Base-by-base conservation (phyloP, 2,888 invertebrate genomes). In the Axea sp. region DNA sequence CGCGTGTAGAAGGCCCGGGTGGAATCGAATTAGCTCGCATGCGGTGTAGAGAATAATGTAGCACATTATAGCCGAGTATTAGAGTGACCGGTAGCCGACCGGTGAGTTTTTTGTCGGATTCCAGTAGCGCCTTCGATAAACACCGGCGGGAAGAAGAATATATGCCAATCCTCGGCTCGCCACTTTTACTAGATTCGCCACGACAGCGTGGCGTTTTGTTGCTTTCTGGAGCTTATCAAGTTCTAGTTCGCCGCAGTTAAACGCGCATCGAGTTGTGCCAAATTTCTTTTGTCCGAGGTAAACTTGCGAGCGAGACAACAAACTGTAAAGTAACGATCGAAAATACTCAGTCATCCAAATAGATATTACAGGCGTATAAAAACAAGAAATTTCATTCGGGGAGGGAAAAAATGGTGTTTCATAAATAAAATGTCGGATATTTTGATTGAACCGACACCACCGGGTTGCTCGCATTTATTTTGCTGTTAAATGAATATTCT, bases 91-190 rank as follows among this genome's bases (percentile, higher is more conserved):
- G 84, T 83, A 84, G 85, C 82, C 83, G 80, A 81, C 81, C 78
- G 82, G 83, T 77, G 75, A 82, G 84, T 85, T 85, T 85, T 85
- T 85, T 82, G 81, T 80, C 80, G 83, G 81, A 85, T 85, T 85
- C 85, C 85, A 83, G 85, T 84, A 85, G 85, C 85, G 83, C 84
- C 84, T 83, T 83, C 83, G 81, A 85, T 83, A 85, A 85, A 85
- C 83, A 83, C 82, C 82, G 77, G 60, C 73, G 78, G 75, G 64
- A 65, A 76, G 76, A 51, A 73, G 72, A 72, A 76, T 73, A 64
- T 65, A 60, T 65, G 76, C 76, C 65, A 71, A 71, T 75, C 49
- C 69, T 69, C 75, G 73, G 78, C 80, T 79, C 78, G 62, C 79
- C 77, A 79, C 81, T 82, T 81, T 82, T 82, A 81, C 83, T 82